Evolutionary conservation across 92 coral and sea anemone genomes (phyloP).

Genomic region (Palythoa heliodiscus): DNA sequence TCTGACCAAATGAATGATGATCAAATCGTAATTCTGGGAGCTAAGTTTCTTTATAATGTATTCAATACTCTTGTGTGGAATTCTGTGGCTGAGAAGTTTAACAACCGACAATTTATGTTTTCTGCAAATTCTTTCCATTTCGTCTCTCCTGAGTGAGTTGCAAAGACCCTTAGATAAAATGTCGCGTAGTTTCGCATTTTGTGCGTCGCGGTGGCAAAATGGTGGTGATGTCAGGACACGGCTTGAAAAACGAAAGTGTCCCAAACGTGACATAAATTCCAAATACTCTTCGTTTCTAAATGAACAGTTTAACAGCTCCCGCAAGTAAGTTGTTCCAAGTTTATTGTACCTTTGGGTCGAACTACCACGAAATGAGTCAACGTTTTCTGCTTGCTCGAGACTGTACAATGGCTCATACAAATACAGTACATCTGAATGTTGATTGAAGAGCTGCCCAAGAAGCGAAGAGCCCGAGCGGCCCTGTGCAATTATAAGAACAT

Average conservation of each 20-base stretch:
- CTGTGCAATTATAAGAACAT: constrained; percentile 17
- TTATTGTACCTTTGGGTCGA: neutral
- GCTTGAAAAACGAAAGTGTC: constrained; percentile 33
- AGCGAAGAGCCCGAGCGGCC: constrained; percentile 37
- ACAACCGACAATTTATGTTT: constrained; percentile 20
- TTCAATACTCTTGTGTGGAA: constrained; percentile 13
- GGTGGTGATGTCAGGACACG: constrained; percentile 32
- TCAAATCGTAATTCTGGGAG: constrained; percentile 8
- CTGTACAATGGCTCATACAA: constrained; percentile 25
- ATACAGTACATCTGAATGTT: constrained; percentile 17
- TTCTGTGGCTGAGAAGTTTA: constrained; percentile 36
- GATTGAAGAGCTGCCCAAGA: constrained; percentile 32
- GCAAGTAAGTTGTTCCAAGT: neutral
- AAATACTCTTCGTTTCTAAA: constrained; percentile 23
- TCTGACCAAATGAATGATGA: constrained; percentile 30
- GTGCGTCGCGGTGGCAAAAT: constrained; percentile 7
- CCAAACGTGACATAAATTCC: constrained; percentile 26
- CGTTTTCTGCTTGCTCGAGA: constrained; percentile 16
- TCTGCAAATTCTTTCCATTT: constrained; percentile 20
- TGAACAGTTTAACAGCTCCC: constrained; percentile 25
- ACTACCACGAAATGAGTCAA: constrained; percentile 34
- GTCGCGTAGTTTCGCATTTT: neutral
- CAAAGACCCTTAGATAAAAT: constrained; percentile 20
- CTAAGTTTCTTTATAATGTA: constrained; percentile 10
- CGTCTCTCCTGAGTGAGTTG: constrained; percentile 5